Percentiles rank a stretch among this genome's conserved stretches.
These are phyloP conservation scores for Sinocyclocheilus anophthalmus DNA, from an alignment of 2,113 vertebrate species.

Conservation along the genomic window DNA sequence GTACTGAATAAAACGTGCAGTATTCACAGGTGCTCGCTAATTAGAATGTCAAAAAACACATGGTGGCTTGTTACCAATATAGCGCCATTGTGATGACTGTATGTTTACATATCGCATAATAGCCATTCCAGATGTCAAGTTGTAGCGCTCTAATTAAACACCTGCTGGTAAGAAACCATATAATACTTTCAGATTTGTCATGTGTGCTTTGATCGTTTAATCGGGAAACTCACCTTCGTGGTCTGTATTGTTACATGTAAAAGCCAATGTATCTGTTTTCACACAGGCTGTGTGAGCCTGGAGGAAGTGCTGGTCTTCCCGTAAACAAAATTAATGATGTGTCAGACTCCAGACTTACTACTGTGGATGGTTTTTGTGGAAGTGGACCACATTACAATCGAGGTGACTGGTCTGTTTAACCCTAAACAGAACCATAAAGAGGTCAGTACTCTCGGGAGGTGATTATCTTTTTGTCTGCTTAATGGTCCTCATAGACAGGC, in stretches of 20 bases:
- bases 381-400: conserved; percentile 63
- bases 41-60: conserved; percentile 15
- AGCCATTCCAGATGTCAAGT: conserved; percentile 25
- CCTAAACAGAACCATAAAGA: conserved; percentile 67
- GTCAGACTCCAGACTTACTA: conserved; percentile 39
- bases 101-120: conserved; percentile 23
- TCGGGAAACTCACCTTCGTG: not conserved
- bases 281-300: conserved; percentile 15
- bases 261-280: conserved; percentile 17
- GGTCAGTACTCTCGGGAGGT: conserved; percentile 74
- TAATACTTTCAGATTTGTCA: conserved; percentile 37
- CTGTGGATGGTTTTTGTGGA: conserved; percentile 21
- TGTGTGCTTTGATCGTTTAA: conserved; percentile 36
- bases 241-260: conserved; percentile 37
- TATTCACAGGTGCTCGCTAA: conserved; percentile 17
- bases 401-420: conserved; percentile 74
- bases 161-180: conserved; percentile 50
- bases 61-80: conserved; percentile 28
- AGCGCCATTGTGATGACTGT: conserved; percentile 18
- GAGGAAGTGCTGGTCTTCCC: not conserved
- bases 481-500: conserved; percentile 71
- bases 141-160: conserved; percentile 48
- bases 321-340: conserved; percentile 51
- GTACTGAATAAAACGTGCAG: not conserved
- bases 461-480: conserved; percentile 74